These are phyloP conservation scores for Sebastiscus tertius DNA, from an alignment of 2,797 vertebrate genomes.

Conservation along the genomic window DNA sequence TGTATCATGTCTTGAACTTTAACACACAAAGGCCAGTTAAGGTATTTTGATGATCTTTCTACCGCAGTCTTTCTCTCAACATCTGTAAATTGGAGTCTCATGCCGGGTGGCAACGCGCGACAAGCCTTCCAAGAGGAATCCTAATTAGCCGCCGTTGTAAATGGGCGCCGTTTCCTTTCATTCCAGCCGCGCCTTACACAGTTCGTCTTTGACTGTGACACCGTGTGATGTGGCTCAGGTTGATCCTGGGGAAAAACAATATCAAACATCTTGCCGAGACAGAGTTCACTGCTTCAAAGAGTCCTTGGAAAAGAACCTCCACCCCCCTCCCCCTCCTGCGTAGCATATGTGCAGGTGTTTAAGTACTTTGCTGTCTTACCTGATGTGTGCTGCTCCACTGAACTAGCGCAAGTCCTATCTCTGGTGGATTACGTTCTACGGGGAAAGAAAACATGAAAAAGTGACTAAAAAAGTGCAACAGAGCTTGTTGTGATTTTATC, in stretches of 20 bases:
- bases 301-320: not conserved
- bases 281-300: slow-evolving; percentile 56
- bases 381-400: slow-evolving; percentile 27
- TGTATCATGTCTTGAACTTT: slow-evolving; percentile 6
- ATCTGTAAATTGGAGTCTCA: not conserved
- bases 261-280: slow-evolving; percentile 36
- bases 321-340: not conserved
- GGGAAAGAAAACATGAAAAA: not conserved
- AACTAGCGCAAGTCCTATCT: slow-evolving; percentile 18
- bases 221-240: slow-evolving; percentile 41
- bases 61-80: not conserved
- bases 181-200: slow-evolving; percentile 15
- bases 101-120: not conserved
- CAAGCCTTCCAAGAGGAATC: slow-evolving; percentile 24
- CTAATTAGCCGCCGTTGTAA: slow-evolving; percentile 55
- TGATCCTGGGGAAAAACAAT: slow-evolving; percentile 38
- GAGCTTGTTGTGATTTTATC: not conserved
- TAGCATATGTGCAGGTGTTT: slow-evolving; percentile 47
- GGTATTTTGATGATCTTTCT: not conserved
- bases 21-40: not conserved
- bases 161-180: slow-evolving; percentile 27
- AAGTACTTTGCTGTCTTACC: slow-evolving; percentile 24
- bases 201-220: slow-evolving; percentile 20
- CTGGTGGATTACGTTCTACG: slow-evolving; percentile 27
- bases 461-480: not conserved